Evolutionary conservation across 2,888 invertebrate species (phyloP).

Genomic region (Trachelus stipa): DNA sequence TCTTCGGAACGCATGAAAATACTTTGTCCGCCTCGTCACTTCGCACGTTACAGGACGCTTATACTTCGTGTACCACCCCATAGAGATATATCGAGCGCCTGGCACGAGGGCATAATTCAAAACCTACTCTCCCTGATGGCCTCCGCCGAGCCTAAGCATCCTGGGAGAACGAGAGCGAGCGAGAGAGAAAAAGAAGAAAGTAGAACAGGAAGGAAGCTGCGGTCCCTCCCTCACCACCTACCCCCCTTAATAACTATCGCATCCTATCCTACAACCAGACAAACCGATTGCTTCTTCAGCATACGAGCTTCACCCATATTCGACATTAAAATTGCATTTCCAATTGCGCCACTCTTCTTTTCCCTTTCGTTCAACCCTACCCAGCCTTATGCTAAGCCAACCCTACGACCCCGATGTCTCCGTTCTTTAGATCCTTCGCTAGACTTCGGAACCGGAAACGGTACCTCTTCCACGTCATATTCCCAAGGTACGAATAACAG

Average conservation of each 20-base stretch:
- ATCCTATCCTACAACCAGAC: neutral
- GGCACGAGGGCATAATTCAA: constrained; percentile 61
- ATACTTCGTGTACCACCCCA: constrained; percentile 59
- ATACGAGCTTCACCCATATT: constrained; percentile 24
- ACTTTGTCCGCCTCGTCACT: neutral
- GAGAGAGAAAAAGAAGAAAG: constrained; percentile 6
- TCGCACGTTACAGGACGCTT: constrained; percentile 24
- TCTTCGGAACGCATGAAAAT: neutral
- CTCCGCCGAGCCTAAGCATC: constrained; percentile 12
- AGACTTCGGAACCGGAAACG: neutral
- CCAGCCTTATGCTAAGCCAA: no score
- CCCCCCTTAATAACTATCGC: neutral
- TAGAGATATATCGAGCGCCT: constrained; percentile 57
- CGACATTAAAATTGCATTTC: constrained; percentile 53
- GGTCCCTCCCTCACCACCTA: constrained; percentile 19
- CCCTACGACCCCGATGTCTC: neutral
- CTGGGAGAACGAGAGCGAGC: constrained; percentile 6
- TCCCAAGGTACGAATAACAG: neutral
- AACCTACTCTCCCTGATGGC: constrained; percentile 64
- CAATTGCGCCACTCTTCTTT: constrained; percentile 40
- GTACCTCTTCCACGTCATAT: neutral
- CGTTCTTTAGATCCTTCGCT: neutral
- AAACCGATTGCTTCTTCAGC: neutral
- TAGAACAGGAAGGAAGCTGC: neutral
- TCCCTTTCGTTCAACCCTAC: neutral